phyloP scores from a whole-genome alignment of 2,113 vertebrate species.

The Centropristis striata region DNA sequence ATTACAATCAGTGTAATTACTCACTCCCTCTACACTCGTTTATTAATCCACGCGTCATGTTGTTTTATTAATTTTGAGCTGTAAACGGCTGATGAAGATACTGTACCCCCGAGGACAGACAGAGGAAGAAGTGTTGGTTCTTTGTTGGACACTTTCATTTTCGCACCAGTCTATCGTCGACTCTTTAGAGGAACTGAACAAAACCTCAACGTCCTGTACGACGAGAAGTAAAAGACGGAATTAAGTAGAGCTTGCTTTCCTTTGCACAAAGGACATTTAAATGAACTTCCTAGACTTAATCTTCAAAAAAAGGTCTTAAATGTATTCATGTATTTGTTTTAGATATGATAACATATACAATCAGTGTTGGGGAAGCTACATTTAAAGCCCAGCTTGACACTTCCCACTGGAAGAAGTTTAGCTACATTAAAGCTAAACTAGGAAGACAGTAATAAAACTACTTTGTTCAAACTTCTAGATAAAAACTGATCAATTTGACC shows the following conservation, averaged over 20 bases:
- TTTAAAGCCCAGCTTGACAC: too few relatives aligned
- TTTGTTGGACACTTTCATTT: background rate
- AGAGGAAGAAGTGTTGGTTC: background rate
- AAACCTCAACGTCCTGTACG: too few relatives aligned
- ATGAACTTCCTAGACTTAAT: background rate
- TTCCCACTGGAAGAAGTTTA: too few relatives aligned
- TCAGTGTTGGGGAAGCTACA: too few relatives aligned
- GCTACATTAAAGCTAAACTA: too few relatives aligned
- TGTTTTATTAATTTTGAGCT: background rate
- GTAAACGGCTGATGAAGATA: background rate
- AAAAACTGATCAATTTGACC: too few relatives aligned
- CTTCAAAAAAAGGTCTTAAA: background rate
- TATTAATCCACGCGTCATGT: background rate
- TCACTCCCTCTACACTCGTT: background rate
- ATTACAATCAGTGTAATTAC: background rate
- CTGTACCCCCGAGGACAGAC: background rate
- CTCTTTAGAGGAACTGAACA: background rate
- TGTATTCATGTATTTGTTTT: background rate
- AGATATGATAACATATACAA: background rate
- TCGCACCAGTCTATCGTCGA: background rate
- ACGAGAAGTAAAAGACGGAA: background rate
- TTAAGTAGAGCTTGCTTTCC: fast-evolving
- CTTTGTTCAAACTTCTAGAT: too few relatives aligned
- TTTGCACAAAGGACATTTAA: background rate
- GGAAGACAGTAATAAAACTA: too few relatives aligned